Evolutionary conservation across 2,113 vertebrate species (phyloP).

Genomic region (Tetrax tetrax): DNA sequence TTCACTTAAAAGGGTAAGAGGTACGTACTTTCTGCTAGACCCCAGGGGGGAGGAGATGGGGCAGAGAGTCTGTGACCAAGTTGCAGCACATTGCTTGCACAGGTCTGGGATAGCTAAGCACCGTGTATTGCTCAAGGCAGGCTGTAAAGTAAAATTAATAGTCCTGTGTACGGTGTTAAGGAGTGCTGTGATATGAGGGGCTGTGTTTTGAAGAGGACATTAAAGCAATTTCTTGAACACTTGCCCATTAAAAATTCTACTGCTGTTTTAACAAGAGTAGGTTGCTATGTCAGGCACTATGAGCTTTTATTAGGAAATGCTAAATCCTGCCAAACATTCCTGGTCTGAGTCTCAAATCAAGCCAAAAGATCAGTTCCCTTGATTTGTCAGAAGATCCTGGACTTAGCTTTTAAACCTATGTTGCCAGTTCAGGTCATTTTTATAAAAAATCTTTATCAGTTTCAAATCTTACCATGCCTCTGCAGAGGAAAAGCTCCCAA

Average conservation of each 20-base stretch:
- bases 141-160: neutral
- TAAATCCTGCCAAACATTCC: neutral
- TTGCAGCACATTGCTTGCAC: neutral
- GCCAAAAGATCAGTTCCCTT: neutral
- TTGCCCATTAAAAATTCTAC: conserved; percentile 35
- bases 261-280: conserved; percentile 35
- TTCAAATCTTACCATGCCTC: neutral
- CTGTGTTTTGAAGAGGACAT: neutral
- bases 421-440: neutral
- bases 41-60: neutral
- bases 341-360: neutral
- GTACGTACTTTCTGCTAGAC: neutral
- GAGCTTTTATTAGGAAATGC: neutral
- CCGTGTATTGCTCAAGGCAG: neutral
- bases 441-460: neutral
- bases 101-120: neutral
- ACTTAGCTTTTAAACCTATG: neutral
- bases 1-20: neutral
- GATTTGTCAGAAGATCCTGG: conserved; percentile 1
- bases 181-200: neutral
- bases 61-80: neutral
- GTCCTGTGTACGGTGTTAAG: neutral
- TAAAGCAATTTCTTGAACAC: conserved; percentile 11
- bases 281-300: neutral
- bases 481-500: neutral